phyloP scores from a whole-genome alignment of 2,797 vertebrate species.

The Cynodonichthys magdalenae region DNA sequence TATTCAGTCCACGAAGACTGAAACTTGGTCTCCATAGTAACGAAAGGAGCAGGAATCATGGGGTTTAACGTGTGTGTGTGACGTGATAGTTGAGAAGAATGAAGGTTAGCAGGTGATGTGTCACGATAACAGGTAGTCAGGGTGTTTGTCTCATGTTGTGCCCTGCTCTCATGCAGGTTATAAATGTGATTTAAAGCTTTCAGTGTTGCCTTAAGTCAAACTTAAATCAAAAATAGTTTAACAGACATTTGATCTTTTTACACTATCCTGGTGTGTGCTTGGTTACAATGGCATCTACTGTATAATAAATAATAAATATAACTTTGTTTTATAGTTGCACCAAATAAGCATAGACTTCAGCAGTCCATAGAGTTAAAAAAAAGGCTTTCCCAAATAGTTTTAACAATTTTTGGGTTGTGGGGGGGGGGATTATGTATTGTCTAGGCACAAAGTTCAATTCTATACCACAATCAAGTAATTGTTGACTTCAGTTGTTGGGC shows the following conservation, averaged over 20 bases:
- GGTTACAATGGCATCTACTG: no score
- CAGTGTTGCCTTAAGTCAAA: background rate
- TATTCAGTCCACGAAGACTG: slow-evolving; percentile 54
- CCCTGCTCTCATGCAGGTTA: background rate
- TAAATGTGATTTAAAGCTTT: background rate
- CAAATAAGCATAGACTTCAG: no score
- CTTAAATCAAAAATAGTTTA: background rate
- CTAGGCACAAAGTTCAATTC: no score
- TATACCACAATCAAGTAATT: no score
- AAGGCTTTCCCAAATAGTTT: no score
- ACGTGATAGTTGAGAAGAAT: slow-evolving; percentile 11
- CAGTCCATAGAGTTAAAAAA: no score
- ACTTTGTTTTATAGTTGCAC: no score
- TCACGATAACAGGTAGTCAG: slow-evolving; percentile 29
- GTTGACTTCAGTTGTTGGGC: no score
- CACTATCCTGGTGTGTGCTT: background rate
- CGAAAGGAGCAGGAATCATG: slow-evolving; percentile 33
- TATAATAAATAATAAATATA: no score
- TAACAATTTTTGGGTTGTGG: no score
- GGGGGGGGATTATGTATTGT: no score
- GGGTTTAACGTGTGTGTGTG: slow-evolving; percentile 14
- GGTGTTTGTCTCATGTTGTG: background rate
- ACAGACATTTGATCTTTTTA: background rate
- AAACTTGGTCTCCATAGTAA: slow-evolving; percentile 67
- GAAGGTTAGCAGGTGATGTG: slow-evolving; percentile 30